Base-by-base conservation (phyloP, 2,797 vertebrate genomes). In the Clarias fuscus region DNA sequence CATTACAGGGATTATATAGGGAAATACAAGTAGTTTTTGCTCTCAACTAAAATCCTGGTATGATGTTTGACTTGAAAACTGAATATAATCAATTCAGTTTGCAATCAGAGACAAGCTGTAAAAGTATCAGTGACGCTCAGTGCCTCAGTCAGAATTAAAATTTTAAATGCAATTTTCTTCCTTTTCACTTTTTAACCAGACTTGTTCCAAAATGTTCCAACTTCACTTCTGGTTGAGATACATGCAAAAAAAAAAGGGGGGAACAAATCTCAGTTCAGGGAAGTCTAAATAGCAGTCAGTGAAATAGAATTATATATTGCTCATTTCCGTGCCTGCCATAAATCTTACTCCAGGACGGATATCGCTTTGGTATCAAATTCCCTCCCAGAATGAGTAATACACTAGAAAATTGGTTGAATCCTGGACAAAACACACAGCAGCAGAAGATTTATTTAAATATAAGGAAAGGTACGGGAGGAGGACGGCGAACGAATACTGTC, bases 361-460 rank as follows among this genome's bases (percentile, higher is more conserved):
- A 82, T 82, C 43, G 10, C 13, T 67, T 82, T 53, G 30, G 62
- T 67, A 82, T 68, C 79, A 67, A 82, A 82, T 82, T 82, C 79
- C 62, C 53, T 82, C 67, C 53, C 43, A 30, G 79, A 48, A 27
- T 3, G n/a, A 67, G 79, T 81, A 27, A 82, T 82, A 68, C 79
- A 67, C 79, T 56, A 67, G n/a, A 56, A 82, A 82, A 67, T 67
- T 53, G 62, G 62, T 67, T 11, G 27, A 82, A 67, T 33, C 62
- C 53, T n/a, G 27, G 40, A 82, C 79, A 68, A 43, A 68, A 68
- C 79, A 68, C 62, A 67, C 62, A 56, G 62, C 62, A 30, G 79
- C 18, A 7, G n/a, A 82, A 30, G 64, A 82, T 82, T 40, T 27
- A 56, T 82, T 73, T 84, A 30, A 84, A 84, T 75, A 56, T 37